Percentiles rank a stretch among this genome's conserved stretches.
Evolutionary conservation across 2,797 vertebrate species (phyloP).

Genomic region (Falco columbarius): DNA sequence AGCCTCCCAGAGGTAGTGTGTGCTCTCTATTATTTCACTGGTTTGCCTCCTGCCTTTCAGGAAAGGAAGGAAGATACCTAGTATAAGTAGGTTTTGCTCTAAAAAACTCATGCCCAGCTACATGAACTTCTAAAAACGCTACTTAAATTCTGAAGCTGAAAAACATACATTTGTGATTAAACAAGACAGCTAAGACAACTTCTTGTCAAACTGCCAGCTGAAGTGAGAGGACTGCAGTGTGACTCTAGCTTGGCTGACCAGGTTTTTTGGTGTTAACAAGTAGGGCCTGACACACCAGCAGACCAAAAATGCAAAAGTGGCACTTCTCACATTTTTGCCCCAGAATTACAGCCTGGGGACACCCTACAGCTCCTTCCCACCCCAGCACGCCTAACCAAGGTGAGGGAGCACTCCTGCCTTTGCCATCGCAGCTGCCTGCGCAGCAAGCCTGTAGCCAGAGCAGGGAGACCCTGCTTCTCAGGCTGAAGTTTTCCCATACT

Average conservation of each 20-base stretch:
- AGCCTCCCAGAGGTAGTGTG: accelerated
- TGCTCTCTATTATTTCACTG: background rate
- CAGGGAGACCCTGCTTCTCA: background rate
- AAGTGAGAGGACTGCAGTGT: background rate
- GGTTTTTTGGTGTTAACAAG: background rate
- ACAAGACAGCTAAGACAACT: accelerated
- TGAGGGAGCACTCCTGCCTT: background rate
- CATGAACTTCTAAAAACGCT: background rate
- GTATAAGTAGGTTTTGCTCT: background rate
- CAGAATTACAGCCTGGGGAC: background rate
- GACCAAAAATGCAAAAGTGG: background rate
- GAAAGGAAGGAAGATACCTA: background rate
- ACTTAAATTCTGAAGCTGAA: background rate
- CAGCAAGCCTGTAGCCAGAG: background rate
- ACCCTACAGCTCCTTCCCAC: background rate
- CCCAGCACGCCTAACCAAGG: background rate
- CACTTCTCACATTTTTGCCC: background rate
- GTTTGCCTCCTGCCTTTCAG: background rate
- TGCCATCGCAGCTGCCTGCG: accelerated
- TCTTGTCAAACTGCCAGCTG: background rate
- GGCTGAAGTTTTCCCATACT: background rate
- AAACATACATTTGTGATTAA: background rate
- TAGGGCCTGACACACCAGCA: background rate
- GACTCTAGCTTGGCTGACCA: background rate
- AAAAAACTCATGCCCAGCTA: background rate